A percentile compares a stretch with the other conserved stretches of the same genome.
Evolutionary conservation across 1,140 invertebrate genomes (phyloP).

Genomic region (Diorhabda elongata): DNA sequence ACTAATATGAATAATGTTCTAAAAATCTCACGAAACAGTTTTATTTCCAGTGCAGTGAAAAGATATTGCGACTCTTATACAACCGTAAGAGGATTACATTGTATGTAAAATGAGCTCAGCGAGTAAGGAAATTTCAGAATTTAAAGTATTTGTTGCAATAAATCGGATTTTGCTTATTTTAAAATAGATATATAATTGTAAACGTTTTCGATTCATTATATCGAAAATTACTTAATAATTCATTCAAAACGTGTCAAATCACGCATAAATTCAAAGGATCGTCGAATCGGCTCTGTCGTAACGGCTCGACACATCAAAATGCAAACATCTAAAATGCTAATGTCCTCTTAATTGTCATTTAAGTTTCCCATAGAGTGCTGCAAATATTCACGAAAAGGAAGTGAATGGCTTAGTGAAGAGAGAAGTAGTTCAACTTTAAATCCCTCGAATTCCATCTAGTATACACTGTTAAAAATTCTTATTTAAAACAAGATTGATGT

Average conservation of each 20-base stretch:
- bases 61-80: too few relatives aligned
- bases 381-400: neutral
- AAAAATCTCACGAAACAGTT: too few relatives aligned
- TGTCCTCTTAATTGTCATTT: slow-evolving; percentile 1
- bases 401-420: neutral
- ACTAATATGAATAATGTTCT: too few relatives aligned
- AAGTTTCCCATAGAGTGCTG: neutral
- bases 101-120: too few relatives aligned
- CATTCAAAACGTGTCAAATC: neutral
- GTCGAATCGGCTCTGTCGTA: neutral
- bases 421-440: neutral
- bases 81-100: too few relatives aligned
- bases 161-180: too few relatives aligned
- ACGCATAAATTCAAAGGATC: neutral
- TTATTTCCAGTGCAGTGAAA: too few relatives aligned
- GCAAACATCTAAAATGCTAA: slow-evolving; percentile 1
- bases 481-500: too few relatives aligned
- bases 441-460: neutral
- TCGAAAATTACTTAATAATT: neutral
- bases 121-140: too few relatives aligned
- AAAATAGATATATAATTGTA: too few relatives aligned
- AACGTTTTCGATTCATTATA: too few relatives aligned
- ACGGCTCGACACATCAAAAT: neutral
- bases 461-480: neutral
- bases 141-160: too few relatives aligned